Percentiles rank a stretch among this genome's conserved stretches.
These are phyloP conservation scores for Andrena chrysosceles DNA, from an alignment of 2,888 invertebrate genomes.

Conservation along the genomic window DNA sequence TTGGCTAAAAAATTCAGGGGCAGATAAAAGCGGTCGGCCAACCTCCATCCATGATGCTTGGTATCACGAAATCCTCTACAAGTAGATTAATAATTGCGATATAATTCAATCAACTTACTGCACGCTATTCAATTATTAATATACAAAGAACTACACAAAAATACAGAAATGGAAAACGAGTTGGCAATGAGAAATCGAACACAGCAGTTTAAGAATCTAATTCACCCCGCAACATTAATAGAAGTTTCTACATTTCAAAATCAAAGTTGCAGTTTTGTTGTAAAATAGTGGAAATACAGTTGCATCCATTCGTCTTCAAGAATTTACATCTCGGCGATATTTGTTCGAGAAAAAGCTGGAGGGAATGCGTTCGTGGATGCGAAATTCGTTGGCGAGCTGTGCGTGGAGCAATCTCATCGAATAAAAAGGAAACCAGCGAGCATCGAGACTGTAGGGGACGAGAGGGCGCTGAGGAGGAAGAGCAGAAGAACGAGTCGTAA, in stretches of 20 bases:
- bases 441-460: constrained; percentile 14
- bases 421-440: constrained; percentile 25
- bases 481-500: constrained; percentile 70
- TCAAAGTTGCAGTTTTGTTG: background rate
- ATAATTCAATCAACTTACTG: too few species aligned
- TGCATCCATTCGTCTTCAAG: background rate
- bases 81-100: too few species aligned
- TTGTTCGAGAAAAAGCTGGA: background rate
- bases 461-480: constrained; percentile 61
- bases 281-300: background rate
- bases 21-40: too few species aligned
- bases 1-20: background rate
- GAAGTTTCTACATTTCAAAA: too few species aligned
- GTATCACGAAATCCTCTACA: background rate
- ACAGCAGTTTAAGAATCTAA: too few species aligned
- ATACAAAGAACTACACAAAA: too few species aligned
- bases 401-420: constrained; percentile 15
- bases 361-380: background rate
- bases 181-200: too few species aligned
- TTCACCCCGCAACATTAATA: too few species aligned
- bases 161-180: too few species aligned
- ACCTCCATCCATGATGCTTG: background rate
- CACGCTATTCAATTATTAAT: too few species aligned
- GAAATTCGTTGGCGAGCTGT: constrained; percentile 23
- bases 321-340: background rate